Conservation (phyloP, 1,140 invertebrate species). For the Portunus trituberculatus region DNA sequence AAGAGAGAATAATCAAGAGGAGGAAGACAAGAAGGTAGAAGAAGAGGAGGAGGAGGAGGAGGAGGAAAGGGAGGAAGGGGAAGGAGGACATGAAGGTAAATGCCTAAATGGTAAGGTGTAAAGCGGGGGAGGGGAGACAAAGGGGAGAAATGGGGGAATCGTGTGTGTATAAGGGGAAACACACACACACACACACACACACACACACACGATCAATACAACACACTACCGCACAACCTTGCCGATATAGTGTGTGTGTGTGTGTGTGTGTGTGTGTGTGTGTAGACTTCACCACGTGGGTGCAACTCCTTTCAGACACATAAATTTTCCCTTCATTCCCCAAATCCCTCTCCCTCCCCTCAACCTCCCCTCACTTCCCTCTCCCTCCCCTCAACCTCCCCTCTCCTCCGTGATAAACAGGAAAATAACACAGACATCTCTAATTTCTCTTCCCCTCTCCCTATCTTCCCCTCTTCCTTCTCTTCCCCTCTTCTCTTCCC, state of each 20-base stretch:
- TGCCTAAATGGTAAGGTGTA: no score
- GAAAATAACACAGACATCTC: background rate
- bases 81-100: background rate
- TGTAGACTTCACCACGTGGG: background rate
- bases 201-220: conserved; percentile 9
- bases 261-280: conserved; percentile 25
- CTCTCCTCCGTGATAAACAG: background rate
- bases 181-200: conserved; percentile 20
- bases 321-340: background rate
- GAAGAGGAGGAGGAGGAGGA: background rate
- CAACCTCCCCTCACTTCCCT: background rate
- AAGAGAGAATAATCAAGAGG: background rate
- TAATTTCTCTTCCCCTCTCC: background rate
- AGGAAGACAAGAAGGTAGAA: background rate
- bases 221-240: conserved; percentile 7
- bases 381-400: background rate
- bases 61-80: background rate
- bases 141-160: no score
- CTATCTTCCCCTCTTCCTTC: background rate
- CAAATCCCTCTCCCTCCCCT: background rate
- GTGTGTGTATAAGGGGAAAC: background rate
- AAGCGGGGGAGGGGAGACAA: no score
- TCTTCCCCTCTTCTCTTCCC: background rate
- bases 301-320: background rate
- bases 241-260: background rate